A percentile compares a stretch with the other conserved stretches of the same genome.
Evolutionary conservation across 1,140 invertebrate species (phyloP).

Genomic region (Adelges cooleyi): DNA sequence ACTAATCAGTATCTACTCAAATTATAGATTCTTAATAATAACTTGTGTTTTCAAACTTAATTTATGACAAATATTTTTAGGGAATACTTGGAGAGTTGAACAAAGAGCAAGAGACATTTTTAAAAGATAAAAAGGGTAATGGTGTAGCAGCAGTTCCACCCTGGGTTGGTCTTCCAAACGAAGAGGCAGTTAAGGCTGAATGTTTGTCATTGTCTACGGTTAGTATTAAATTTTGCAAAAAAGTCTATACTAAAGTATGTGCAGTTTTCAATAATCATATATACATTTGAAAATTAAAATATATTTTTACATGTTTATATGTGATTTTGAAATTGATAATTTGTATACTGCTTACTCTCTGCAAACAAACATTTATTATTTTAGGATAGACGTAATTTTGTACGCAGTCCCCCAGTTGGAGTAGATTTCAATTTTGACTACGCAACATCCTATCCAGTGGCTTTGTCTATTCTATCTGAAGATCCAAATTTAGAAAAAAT

Average conservation of each 20-base stretch:
- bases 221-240: constrained; percentile 5
- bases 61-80: constrained; percentile 14
- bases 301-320: too few species aligned
- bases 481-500: constrained; percentile 93
- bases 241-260: too few species aligned
- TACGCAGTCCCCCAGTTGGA: constrained; percentile 86
- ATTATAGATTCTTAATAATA: too few species aligned
- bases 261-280: too few species aligned
- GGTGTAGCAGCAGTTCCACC: constrained; percentile 64
- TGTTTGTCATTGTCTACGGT: constrained; percentile 74
- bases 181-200: constrained; percentile 72
- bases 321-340: too few species aligned
- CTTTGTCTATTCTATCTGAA: constrained; percentile 83
- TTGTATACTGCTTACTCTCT: too few species aligned
- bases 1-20: too few species aligned
- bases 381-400: constrained; percentile 91
- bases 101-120: constrained; percentile 90
- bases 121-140: constrained; percentile 66
- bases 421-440: constrained; percentile 94
- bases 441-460: constrained; percentile 77
- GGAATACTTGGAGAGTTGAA: constrained; percentile 80
- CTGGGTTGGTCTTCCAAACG: constrained; percentile 60
- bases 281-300: too few species aligned
- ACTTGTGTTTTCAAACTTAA: too few species aligned
- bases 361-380: too few species aligned